A percentile compares a stretch with the other conserved stretches of the same genome.
Evolutionary conservation across 2,888 invertebrate genomes (phyloP).

Genomic region (Gerris lacustris): DNA sequence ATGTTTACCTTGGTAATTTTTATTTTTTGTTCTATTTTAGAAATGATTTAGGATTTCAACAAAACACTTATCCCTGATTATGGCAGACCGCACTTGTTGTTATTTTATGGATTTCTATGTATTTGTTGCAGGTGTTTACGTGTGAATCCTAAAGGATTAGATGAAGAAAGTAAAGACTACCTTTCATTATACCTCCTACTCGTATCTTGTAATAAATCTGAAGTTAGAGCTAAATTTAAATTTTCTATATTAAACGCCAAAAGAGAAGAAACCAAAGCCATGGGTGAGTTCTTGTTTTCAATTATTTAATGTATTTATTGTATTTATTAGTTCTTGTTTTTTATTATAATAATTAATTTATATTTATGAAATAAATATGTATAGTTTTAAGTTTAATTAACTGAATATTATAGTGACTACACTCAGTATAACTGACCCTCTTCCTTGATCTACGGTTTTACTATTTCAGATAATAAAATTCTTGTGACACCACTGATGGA

Average conservation of each 20-base stretch:
- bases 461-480: too few species aligned
- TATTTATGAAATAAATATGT: neutral
- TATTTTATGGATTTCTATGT: slow-evolving; percentile 19
- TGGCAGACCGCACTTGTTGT: too few species aligned
- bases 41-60: too few species aligned
- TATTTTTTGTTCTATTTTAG: too few species aligned
- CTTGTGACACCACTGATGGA: too few species aligned
- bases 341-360: neutral
- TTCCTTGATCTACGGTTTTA: too few species aligned
- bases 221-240: slow-evolving; percentile 99
- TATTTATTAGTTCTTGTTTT: neutral
- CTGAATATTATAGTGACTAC: too few species aligned
- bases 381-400: too few species aligned
- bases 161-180: slow-evolving; percentile 99
- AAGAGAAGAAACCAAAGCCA: slow-evolving; percentile 99
- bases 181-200: slow-evolving; percentile 95
- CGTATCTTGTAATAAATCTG: slow-evolving; percentile 99
- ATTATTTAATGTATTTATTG: slow-evolving; percentile 7
- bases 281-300: slow-evolving; percentile 55
- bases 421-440: too few species aligned
- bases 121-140: slow-evolving; percentile 70
- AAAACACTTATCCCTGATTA: too few species aligned
- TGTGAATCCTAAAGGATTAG: slow-evolving; percentile 98
- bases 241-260: slow-evolving; percentile 99
- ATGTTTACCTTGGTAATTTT: too few species aligned